phyloP scores from a whole-genome alignment of 1,140 invertebrate genomes.

The Palaemon carinicauda region DNA sequence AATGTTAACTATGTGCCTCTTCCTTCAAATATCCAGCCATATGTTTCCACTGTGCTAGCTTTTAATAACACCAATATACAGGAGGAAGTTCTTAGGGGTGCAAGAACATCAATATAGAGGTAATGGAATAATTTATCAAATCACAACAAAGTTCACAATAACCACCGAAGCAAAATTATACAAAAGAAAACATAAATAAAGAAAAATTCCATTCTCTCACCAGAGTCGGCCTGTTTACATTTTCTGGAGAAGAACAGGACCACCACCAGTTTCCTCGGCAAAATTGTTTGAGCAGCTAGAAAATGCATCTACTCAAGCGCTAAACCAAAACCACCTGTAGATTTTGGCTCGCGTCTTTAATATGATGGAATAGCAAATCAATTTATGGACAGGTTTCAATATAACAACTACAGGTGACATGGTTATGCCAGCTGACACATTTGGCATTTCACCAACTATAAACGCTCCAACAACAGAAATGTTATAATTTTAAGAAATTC shows the following conservation, averaged over 20 bases:
- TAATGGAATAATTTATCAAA: background rate
- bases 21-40: background rate
- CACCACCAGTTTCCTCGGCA: background rate
- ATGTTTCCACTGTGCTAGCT: background rate
- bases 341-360: background rate
- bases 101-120: background rate
- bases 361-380: background rate
- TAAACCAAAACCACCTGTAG: no score
- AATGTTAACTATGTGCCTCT: background rate
- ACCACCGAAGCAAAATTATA: no score
- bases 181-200: background rate
- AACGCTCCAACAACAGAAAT: slow-evolving; percentile 23
- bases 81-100: background rate
- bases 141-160: no score
- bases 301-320: no score
- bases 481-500: background rate
- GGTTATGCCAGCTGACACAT: background rate
- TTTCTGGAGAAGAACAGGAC: background rate
- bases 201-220: background rate
- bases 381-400: no score
- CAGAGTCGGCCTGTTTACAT: background rate
- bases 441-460: background rate
- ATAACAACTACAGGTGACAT: background rate
- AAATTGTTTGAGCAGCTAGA: no score
- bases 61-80: slow-evolving; percentile 17